These are phyloP conservation scores for Papilio aristodemus DNA, from an alignment of 1,140 invertebrate species.

Conservation along the genomic window DNA sequence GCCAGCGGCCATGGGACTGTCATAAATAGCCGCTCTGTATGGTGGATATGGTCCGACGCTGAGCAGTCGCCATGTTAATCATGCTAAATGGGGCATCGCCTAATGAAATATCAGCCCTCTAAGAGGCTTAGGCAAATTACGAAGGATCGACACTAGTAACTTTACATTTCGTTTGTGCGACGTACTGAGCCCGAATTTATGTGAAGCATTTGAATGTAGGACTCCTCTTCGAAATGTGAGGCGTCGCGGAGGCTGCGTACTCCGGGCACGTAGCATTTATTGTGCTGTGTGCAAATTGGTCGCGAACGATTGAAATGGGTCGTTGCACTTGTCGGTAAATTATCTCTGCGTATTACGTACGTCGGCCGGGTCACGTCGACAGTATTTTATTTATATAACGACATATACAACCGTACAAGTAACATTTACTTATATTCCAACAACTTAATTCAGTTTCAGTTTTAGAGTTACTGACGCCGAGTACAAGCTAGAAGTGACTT, in stretches of 20 bases:
- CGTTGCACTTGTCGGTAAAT: constrained; percentile 2
- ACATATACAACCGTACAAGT: no score
- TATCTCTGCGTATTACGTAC: background rate
- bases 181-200: background rate
- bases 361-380: background rate
- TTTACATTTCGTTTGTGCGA: constrained; percentile 20
- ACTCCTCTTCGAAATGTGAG: background rate
- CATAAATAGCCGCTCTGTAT: constrained; percentile 57
- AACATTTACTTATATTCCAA: no score
- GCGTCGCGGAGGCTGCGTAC: background rate
- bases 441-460: background rate
- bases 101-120: constrained; percentile 46
- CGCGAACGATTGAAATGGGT: background rate
- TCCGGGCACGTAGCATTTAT: constrained; percentile 2
- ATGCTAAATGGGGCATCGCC: constrained; percentile 43
- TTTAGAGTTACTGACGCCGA: background rate
- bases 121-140: constrained; percentile 37
- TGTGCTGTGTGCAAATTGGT: background rate
- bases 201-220: background rate
- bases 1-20: constrained; percentile 47
- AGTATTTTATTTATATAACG: background rate
- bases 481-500: background rate
- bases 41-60: constrained; percentile 36
- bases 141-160: constrained; percentile 23
- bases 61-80: constrained; percentile 51